phyloP scores from a whole-genome alignment of 2,797 vertebrate genomes.

The Ibycter americanus region DNA sequence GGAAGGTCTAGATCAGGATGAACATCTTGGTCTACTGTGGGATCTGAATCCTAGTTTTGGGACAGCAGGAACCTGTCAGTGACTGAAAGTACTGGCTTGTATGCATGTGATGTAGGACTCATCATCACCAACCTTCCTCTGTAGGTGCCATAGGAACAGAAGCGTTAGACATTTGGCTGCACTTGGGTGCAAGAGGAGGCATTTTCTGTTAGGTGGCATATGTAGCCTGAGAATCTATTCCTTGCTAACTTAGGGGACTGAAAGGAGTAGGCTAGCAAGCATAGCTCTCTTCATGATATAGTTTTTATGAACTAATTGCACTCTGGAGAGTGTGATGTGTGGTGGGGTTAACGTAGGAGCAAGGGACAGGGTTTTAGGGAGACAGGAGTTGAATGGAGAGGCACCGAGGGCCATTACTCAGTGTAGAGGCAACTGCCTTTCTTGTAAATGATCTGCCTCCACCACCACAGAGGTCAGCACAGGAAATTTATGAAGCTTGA shows the following conservation, averaged over 20 bases:
- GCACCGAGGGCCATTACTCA: background rate
- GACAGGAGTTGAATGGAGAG: background rate
- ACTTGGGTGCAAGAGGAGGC: background rate
- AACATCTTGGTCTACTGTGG: background rate
- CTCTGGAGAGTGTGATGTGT: background rate
- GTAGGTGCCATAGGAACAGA: background rate
- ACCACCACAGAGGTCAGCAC: background rate
- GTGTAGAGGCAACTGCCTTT: background rate
- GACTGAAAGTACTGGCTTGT: background rate
- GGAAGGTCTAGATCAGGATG: background rate
- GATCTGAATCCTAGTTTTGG: background rate
- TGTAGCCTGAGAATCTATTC: background rate
- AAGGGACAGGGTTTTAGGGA: background rate
- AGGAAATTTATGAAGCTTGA: background rate
- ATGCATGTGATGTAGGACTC: background rate
- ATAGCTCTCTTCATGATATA: fast-evolving
- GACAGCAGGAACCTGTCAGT: background rate
- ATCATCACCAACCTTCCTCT: fast-evolving
- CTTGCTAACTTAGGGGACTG: background rate
- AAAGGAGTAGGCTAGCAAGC: background rate
- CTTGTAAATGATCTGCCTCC: background rate
- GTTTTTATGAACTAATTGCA: background rate
- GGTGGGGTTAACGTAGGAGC: background rate
- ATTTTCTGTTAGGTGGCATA: background rate
- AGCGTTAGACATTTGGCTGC: background rate